phyloP scores from a whole-genome alignment of 1,140 invertebrate species.

The Calycopis cecrops region DNA sequence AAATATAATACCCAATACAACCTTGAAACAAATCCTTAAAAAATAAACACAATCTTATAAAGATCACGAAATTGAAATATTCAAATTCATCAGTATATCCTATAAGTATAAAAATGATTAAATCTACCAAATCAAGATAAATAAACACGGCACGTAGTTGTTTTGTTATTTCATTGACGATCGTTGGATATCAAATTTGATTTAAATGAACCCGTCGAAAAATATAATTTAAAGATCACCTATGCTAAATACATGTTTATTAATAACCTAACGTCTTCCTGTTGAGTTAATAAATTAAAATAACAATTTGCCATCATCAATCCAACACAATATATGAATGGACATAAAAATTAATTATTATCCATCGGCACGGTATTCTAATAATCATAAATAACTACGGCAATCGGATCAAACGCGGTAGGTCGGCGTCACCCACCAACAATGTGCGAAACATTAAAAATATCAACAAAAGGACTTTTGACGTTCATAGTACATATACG shows the following conservation, averaged over 20 bases:
- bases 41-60: no score
- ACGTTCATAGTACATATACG: slow-evolving; percentile 66
- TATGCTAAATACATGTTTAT: slow-evolving; percentile 21
- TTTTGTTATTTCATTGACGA: no score
- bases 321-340: slow-evolving; percentile 56
- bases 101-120: no score
- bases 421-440: slow-evolving; percentile 48
- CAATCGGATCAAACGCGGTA: slow-evolving; percentile 70
- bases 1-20: no score
- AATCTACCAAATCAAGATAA: no score
- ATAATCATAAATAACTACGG: slow-evolving; percentile 69
- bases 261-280: slow-evolving; percentile 26
- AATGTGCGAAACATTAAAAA: slow-evolving; percentile 75
- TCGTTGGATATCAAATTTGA: no score
- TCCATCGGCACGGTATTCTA: slow-evolving; percentile 64
- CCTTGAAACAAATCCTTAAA: no score
- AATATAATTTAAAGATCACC: no score
- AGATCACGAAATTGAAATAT: no score
- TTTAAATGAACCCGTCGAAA: no score
- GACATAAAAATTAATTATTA: slow-evolving; percentile 69
- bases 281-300: slow-evolving; percentile 28
- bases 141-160: no score
- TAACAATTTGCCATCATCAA: slow-evolving; percentile 47
- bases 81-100: no score
- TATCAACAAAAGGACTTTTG: slow-evolving; percentile 74